phyloP scores from a whole-genome alignment of 2,113 vertebrate species.

The Tauraco erythrolophus region DNA sequence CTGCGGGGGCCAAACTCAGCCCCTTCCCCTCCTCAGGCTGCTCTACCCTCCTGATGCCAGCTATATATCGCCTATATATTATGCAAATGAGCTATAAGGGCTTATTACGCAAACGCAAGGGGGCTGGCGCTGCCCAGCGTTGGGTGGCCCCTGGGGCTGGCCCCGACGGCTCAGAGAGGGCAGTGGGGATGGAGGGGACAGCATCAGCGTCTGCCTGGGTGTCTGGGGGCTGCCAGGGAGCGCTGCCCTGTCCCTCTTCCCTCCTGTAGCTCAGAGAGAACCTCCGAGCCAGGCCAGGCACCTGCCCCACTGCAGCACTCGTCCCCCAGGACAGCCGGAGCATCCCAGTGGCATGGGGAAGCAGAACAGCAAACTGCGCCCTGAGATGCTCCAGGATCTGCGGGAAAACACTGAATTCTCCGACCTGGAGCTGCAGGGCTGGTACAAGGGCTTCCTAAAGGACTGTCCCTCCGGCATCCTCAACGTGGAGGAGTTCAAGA shows the following conservation, averaged over 20 bases:
- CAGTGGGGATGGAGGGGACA: not conserved
- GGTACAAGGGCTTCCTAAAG: slow-evolving; percentile 99
- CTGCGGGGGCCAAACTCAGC: rapidly evolving
- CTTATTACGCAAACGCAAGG: not conserved
- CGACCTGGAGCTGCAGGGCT: slow-evolving; percentile 97
- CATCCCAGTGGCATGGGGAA: slow-evolving; percentile 88
- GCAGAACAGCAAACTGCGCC: slow-evolving; percentile 98
- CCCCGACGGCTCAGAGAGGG: not conserved
- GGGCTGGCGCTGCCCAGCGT: not conserved
- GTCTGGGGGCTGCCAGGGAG: not conserved
- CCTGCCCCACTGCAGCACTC: not conserved
- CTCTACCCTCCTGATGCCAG: not conserved
- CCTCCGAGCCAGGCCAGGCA: not conserved
- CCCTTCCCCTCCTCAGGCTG: not conserved
- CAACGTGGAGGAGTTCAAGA: slow-evolving; percentile 98
- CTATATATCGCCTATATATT: not conserved
- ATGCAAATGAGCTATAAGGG: slow-evolving; percentile 21
- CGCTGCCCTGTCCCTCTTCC: not conserved
- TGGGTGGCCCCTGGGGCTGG: not conserved
- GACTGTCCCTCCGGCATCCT: slow-evolving; percentile 97
- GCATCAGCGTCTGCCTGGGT: not conserved
- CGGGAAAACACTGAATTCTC: slow-evolving; percentile 98
- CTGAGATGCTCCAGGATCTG: slow-evolving; percentile 97
- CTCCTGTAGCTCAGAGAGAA: not conserved
- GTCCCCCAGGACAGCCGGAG: not conserved